Conservation (phyloP, 1,140 invertebrate species). For the Asbolus verrucosus region DNA sequence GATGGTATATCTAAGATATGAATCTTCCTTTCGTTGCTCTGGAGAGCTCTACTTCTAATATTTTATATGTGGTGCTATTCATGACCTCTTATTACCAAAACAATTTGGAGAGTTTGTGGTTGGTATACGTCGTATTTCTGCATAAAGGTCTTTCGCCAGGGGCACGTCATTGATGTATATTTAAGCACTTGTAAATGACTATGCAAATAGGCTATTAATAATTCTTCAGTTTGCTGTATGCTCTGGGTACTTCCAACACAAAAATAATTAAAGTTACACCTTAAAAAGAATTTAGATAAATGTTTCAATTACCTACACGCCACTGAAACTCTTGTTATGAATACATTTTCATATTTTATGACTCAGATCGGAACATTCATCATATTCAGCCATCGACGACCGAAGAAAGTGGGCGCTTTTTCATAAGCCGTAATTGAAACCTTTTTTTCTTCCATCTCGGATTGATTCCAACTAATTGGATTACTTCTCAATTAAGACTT, state of each 20-base stretch:
- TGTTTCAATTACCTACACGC: constrained; percentile 42
- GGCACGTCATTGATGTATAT: constrained; percentile 16
- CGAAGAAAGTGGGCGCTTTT: constrained; percentile 36
- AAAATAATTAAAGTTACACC: constrained; percentile 35
- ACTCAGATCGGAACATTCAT: constrained; percentile 26
- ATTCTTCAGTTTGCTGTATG: constrained; percentile 20
- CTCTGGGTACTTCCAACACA: constrained; percentile 1
- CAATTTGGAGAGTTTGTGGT: constrained; percentile 2
- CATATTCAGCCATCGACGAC: constrained; percentile 5
- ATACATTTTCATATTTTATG: constrained; percentile 45
- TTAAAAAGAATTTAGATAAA: constrained; percentile 39
- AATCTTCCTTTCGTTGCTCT: too few species aligned
- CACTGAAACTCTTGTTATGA: constrained; percentile 41
- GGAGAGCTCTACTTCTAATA: too few species aligned
- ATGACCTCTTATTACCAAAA: neutral
- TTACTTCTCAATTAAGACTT: constrained; percentile 30
- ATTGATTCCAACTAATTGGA: constrained; percentile 33
- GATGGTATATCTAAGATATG: too few species aligned
- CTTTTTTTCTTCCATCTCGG: constrained; percentile 7
- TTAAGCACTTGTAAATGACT: constrained; percentile 27
- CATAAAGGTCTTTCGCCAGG: neutral
- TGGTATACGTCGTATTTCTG: neutral
- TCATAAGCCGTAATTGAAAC: constrained; percentile 21
- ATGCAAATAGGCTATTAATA: constrained; percentile 31
- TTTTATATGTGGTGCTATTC: neutral